phyloP scores from a whole-genome alignment of 2,113 vertebrate genomes.

The Larimichthys polyactis region DNA sequence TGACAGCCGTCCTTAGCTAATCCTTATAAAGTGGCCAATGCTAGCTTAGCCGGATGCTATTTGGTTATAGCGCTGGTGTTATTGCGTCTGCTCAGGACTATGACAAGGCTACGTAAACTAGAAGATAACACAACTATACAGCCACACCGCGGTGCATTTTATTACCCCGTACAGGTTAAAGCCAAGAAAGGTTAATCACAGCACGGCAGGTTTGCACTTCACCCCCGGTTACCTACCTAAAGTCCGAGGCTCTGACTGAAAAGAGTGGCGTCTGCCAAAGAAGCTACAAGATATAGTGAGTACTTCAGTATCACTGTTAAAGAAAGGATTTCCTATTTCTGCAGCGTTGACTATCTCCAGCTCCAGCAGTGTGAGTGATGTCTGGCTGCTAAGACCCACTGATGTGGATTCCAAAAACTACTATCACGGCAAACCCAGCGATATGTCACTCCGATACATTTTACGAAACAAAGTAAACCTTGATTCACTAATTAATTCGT shows the following conservation, averaged over 20 bases:
- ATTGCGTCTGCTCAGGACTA: conserved; percentile 11
- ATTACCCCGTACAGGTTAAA: conserved; percentile 35
- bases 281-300: conserved; percentile 59
- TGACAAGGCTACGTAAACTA: conserved; percentile 15
- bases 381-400: conserved; percentile 74
- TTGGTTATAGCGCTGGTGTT: conserved; percentile 72
- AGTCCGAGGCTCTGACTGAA: conserved; percentile 84
- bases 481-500: conserved; percentile 77
- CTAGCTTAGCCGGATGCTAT: conserved; percentile 52
- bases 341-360: conserved; percentile 77
- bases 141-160: conserved; percentile 40
- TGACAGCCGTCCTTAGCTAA: conserved; percentile 47
- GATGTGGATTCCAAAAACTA: conserved; percentile 77
- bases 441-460: conserved; percentile 81
- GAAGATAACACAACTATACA: conserved; percentile 26
- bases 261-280: conserved; percentile 77
- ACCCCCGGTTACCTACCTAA: conserved; percentile 84
- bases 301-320: conserved; percentile 70
- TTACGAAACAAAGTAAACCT: conserved; percentile 80
- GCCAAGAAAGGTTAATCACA: conserved; percentile 58
- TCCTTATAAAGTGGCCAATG: conserved; percentile 36
- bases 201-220: conserved; percentile 60
- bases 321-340: conserved; percentile 68
- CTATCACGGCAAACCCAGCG: conserved; percentile 79
- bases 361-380: conserved; percentile 77